A percentile compares a stretch with the other conserved stretches of the same genome.
phyloP scores from a whole-genome alignment of 2,888 invertebrate genomes.

The Trissolcus japonicus region DNA sequence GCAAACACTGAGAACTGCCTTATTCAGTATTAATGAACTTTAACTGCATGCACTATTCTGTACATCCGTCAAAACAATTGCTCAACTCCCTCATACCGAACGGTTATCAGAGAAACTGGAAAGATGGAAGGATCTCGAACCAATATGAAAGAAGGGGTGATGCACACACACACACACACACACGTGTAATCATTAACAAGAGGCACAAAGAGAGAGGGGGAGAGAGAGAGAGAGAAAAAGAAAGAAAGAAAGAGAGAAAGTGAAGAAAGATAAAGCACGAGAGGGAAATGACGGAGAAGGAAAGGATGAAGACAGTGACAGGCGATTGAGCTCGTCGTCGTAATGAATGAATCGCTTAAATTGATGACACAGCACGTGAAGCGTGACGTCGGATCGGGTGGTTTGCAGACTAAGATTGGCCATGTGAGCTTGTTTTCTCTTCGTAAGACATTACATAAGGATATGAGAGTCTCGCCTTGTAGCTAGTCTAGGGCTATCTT shows the following conservation, averaged over 20 bases:
- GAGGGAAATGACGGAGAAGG: slow-evolving; percentile 34
- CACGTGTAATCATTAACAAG: no score
- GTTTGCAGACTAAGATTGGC: slow-evolving; percentile 66
- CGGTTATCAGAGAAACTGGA: background rate
- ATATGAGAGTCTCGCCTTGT: slow-evolving; percentile 71
- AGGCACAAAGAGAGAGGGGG: slow-evolving; percentile 42
- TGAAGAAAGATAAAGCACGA: slow-evolving; percentile 34
- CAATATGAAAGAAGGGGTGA: background rate
- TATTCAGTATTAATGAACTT: no score
- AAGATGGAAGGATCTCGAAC: background rate
- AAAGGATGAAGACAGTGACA: slow-evolving; percentile 35
- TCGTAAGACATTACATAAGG: slow-evolving; percentile 42
- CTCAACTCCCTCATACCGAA: no score
- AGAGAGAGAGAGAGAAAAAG: background rate
- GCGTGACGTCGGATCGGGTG: slow-evolving; percentile 62
- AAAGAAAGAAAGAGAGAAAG: background rate
- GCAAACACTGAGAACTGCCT: no score
- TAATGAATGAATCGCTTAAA: slow-evolving; percentile 54
- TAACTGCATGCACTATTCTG: no score
- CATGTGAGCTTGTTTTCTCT: slow-evolving; percentile 66
- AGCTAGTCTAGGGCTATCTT: slow-evolving; percentile 74
- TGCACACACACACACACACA: no score
- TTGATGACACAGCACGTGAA: slow-evolving; percentile 57
- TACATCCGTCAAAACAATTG: no score
- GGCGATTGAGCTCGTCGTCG: slow-evolving; percentile 36